Evolutionary conservation across 2,113 vertebrate genomes (phyloP), one percentile per base, ranked within the genome.

Genomic region (Eudyptes chrysolophus): DNA sequence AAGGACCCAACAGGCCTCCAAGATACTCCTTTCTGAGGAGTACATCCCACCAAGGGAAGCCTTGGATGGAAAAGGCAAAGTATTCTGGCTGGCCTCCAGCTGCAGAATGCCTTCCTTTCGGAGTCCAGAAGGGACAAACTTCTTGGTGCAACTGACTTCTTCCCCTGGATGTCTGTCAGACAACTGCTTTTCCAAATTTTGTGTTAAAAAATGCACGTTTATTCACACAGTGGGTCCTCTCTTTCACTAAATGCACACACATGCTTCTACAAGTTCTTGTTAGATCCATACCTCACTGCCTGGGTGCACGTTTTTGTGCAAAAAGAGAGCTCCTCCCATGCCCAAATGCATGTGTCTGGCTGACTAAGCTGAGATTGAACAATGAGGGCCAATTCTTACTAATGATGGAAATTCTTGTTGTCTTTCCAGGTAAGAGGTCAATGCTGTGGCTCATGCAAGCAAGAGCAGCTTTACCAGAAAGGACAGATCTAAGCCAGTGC

Each of bases 181-280:
- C 13, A 38, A 29, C 46, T 27, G 32, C 21, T 58, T 62, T 85
- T 66, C 57, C 70, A 66, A 52, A 58, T 32, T 71, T 17, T 27
- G 7, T 32, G 42, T 30, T 55, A 29, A 26, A 75, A 84, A 84
- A 83, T 10, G 22, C 6, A 6, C 0, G 0, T 51, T 54, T 68
- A 16, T 24, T 42, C 9, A 64, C 71, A 21, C 0, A 3, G 21
- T 0, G 1, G 17, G 57, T n/a, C 44, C 36, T 44, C 38, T 38
- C 54, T 76, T 76, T 69, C 81, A 18, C 24, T 42, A 70, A 74
- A 52, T 5, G 61, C 18, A 42, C 3, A 0, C n/a, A 65, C 4
- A 10, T 10, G 6, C 16, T 57, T 36, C 54, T 58, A 1, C 25
- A 58, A 13, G 22, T 42, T 78, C 84, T 71, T 32, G 17, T 54